phyloP scores from a whole-genome alignment of 1,140 invertebrate species.

The Eumeta japonica region DNA sequence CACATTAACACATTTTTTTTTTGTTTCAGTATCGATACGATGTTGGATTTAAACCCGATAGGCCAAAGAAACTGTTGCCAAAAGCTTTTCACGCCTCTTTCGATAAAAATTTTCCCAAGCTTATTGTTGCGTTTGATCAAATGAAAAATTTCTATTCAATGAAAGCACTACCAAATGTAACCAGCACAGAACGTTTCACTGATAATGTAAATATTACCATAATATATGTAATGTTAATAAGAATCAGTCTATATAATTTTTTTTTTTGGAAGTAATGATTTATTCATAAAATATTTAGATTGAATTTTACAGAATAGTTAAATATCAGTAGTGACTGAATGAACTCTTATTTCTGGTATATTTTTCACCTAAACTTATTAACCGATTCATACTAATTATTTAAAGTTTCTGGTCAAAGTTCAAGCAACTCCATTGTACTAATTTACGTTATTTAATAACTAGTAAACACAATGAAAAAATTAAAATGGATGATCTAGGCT shows the following conservation, averaged over 20 bases:
- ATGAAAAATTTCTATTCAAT: constrained; percentile 37
- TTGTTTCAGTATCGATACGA: constrained; percentile 42
- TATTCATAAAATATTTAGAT: too few relatives aligned
- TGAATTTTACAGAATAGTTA: too few relatives aligned
- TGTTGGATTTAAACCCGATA: constrained; percentile 33
- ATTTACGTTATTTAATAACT: too few relatives aligned
- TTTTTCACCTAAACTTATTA: too few relatives aligned
- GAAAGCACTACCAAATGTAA: constrained; percentile 13
- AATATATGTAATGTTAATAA: too few relatives aligned
- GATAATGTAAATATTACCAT: constrained; percentile 25
- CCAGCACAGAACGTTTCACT: constrained; percentile 13
- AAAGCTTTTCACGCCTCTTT: constrained; percentile 20
- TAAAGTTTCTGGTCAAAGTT: too few relatives aligned
- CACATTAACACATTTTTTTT: constrained; percentile 1
- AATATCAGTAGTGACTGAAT: too few relatives aligned
- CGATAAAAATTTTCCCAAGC: constrained; percentile 18
- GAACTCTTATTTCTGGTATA: too few relatives aligned
- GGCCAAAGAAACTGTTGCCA: constrained; percentile 30
- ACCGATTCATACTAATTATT: too few relatives aligned
- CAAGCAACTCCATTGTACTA: too few relatives aligned
- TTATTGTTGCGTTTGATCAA: constrained; percentile 38
- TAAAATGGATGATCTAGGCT: too few relatives aligned
- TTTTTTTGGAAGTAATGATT: neutral
- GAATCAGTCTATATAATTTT: neutral
- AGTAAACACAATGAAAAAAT: too few relatives aligned